These are phyloP conservation scores for Sinosuthora webbiana DNA, from an alignment of 2,113 vertebrate genomes.

Conservation along the genomic window DNA sequence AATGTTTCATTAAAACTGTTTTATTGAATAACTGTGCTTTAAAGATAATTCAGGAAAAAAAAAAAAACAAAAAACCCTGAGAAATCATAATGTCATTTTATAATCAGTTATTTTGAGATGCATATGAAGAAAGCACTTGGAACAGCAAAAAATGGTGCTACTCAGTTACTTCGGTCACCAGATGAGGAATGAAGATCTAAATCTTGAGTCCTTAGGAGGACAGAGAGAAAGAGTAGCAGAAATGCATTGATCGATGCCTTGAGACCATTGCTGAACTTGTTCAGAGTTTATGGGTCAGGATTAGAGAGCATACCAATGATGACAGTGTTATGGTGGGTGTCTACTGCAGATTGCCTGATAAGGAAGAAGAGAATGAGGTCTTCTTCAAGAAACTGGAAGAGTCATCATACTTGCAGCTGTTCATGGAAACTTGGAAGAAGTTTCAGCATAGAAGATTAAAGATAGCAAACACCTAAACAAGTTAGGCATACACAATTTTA, in stretches of 20 bases:
- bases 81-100: not conserved
- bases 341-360: not conserved
- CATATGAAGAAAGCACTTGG: not conserved
- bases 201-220: not conserved
- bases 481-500: not conserved
- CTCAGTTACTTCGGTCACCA: not conserved
- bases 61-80: accelerated
- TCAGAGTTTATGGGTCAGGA: not conserved
- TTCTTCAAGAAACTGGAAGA: not conserved
- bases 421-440: not conserved
- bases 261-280: not conserved
- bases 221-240: not conserved
- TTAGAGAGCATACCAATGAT: not conserved
- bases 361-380: not conserved
- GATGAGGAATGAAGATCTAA: not conserved
- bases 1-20: not conserved
- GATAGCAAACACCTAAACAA: not conserved
- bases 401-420: not conserved
- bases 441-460: not conserved
- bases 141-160: not conserved
- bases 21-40: not conserved
- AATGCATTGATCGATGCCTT: not conserved
- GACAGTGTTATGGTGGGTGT: not conserved
- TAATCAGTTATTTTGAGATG: not conserved
- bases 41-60: not conserved